A percentile compares a stretch with the other conserved stretches of the same genome.
These are phyloP conservation scores for Pungitius pungitius DNA, from an alignment of 2,113 vertebrate genomes.

Conservation along the genomic window DNA sequence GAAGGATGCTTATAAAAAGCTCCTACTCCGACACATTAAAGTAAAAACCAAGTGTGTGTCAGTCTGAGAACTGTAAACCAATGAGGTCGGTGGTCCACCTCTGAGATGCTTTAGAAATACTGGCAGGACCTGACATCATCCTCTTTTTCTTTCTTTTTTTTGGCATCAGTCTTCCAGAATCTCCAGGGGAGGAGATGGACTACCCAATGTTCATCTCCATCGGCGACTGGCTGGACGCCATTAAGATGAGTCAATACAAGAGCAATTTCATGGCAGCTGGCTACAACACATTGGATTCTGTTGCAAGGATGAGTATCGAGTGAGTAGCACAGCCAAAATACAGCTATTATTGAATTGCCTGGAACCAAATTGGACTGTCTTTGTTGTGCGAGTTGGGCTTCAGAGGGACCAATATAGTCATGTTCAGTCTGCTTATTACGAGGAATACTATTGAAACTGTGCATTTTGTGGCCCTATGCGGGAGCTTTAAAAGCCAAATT, in stretches of 20 bases:
- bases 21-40: constrained; percentile 27
- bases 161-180: constrained; percentile 87
- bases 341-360: constrained; percentile 18
- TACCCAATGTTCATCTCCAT: constrained; percentile 95
- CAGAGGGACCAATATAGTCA: neutral
- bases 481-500: neutral
- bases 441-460: neutral
- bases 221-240: constrained; percentile 95
- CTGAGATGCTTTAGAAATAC: constrained; percentile 19
- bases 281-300: constrained; percentile 91
- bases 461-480: neutral
- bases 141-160: neutral
- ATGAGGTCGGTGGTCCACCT: neutral
- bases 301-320: constrained; percentile 96
- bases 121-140: constrained; percentile 14
- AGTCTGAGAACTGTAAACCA: constrained; percentile 11
- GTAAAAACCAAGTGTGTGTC: constrained; percentile 2
- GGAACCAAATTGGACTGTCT: constrained; percentile 1
- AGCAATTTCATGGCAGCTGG: constrained; percentile 94
- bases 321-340: constrained; percentile 80
- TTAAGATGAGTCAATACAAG: constrained; percentile 98
- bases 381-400: neutral
- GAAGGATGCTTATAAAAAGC: constrained; percentile 2
- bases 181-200: constrained; percentile 90
- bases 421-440: neutral